phyloP scores from a whole-genome alignment of 2,888 invertebrate genomes.

The Pycnomerus fuliginosus region DNA sequence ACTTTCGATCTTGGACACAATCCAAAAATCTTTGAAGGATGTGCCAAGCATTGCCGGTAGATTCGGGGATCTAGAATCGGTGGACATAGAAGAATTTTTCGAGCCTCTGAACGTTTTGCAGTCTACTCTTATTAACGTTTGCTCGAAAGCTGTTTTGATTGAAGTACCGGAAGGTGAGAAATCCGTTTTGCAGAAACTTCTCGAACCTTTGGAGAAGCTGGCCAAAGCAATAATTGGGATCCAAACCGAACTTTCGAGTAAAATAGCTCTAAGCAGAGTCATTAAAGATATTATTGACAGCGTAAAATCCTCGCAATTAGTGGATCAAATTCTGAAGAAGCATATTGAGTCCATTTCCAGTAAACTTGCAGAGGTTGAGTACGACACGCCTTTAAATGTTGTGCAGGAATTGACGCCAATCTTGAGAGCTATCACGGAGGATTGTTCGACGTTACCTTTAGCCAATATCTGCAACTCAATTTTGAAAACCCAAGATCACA shows the following conservation, averaged over 20 bases:
- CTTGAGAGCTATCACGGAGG: constrained; percentile 3
- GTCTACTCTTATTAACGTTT: constrained; percentile 46
- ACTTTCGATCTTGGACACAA: constrained; percentile 35
- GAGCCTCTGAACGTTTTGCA: constrained; percentile 43
- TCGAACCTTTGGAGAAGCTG: constrained; percentile 44
- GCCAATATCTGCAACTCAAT: constrained; percentile 1
- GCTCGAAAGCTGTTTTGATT: constrained; percentile 44
- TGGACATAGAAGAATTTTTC: constrained; percentile 37
- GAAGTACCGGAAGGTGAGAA: constrained; percentile 34
- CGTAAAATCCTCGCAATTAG: not conserved
- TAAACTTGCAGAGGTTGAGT: constrained; percentile 3
- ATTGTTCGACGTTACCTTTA: too few relatives aligned
- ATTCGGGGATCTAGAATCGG: constrained; percentile 10
- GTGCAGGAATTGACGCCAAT: not conserved
- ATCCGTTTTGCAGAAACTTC: constrained; percentile 42
- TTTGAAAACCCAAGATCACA: constrained; percentile 1
- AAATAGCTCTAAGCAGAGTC: constrained; percentile 27
- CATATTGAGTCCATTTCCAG: not conserved
- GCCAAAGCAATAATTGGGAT: constrained; percentile 46
- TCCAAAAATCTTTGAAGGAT: constrained; percentile 36
- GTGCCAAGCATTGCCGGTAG: constrained; percentile 25
- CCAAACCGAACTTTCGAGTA: constrained; percentile 36
- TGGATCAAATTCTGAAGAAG: too few relatives aligned
- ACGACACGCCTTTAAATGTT: constrained; percentile 1
- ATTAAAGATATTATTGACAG: not conserved